phyloP scores from a whole-genome alignment of 2,113 vertebrate genomes.

The rabbit (Oryctolagus cuniculus) region DNA sequence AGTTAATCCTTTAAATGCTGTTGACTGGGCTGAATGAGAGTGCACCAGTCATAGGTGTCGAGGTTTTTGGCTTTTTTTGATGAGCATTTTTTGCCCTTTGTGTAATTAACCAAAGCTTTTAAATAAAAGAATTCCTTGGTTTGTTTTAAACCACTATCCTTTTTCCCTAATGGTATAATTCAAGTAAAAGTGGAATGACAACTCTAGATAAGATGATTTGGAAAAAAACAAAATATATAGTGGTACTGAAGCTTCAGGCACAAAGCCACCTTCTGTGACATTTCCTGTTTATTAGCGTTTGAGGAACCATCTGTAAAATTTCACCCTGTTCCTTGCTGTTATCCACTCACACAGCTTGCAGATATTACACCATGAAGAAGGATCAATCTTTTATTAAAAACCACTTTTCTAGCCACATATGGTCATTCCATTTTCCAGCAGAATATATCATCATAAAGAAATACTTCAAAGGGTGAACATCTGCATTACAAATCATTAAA shows the following conservation, averaged over 20 bases:
- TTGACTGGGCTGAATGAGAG: no score
- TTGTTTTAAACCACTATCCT: neutral
- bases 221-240: conserved; percentile 33
- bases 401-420: neutral
- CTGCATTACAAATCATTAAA: conserved; percentile 60
- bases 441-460: conserved; percentile 12
- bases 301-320: conserved; percentile 35
- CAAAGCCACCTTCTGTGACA: conserved; percentile 36
- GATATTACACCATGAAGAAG: conserved; percentile 53
- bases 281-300: conserved; percentile 58
- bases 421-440: conserved; percentile 64
- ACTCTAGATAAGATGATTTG: neutral
- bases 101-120: neutral
- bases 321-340: conserved; percentile 5
- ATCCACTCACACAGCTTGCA: conserved; percentile 53
- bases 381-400: conserved; percentile 64
- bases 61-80: neutral
- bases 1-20: neutral
- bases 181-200: neutral
- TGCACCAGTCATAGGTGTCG: accelerated
- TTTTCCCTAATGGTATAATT: neutral
- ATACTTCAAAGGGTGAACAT: conserved; percentile 3
- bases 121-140: neutral
- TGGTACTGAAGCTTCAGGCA: conserved; percentile 40
- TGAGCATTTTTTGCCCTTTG: neutral